Evolutionary conservation across 37 sponge, comb jelly and placozoan genomes (phyloP).

Genomic region (Chondrilla cf. caribensis): DNA sequence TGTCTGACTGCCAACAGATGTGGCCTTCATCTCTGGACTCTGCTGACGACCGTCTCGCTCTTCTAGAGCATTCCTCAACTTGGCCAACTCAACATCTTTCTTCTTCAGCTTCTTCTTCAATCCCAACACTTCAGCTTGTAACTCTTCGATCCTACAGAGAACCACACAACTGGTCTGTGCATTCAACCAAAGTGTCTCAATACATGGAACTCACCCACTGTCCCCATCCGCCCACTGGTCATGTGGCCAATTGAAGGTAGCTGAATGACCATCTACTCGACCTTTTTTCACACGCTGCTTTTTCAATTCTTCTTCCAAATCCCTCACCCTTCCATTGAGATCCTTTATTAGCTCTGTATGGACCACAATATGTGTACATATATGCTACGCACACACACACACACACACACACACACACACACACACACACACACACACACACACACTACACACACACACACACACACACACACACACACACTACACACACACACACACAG

Average conservation of each 20-base stretch:
- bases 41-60: background rate
- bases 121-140: constrained; percentile 10
- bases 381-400: no score
- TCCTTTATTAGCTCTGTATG: constrained; percentile 1
- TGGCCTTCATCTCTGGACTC: background rate
- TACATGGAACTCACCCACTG: no score
- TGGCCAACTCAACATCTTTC: background rate
- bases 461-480: no score
- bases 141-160: background rate
- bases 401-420: no score
- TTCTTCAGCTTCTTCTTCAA: no score
- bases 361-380: no score
- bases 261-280: background rate
- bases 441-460: no score
- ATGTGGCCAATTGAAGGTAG: background rate
- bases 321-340: constrained; percentile 16
- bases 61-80: background rate
- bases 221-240: no score
- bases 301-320: constrained; percentile 39
- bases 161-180: background rate
- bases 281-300: constrained; percentile 28
- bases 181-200: background rate
- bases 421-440: no score
- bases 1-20: constrained; percentile 21
- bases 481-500: no score